Conservation (phyloP, 2,888 invertebrate species). For the Eilema depressum region DNA sequence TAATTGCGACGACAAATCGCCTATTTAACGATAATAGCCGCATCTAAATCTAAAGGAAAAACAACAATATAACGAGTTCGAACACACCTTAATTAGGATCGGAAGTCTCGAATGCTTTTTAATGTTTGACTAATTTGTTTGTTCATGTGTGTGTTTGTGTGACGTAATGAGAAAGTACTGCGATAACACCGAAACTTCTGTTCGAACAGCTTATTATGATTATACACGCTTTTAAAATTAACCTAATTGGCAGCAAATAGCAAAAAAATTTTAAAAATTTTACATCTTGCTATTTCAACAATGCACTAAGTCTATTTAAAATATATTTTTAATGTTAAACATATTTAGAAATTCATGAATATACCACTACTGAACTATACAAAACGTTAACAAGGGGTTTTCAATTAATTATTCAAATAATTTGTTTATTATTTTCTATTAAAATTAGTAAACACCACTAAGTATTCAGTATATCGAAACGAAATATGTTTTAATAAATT, state of each 20-base stretch:
- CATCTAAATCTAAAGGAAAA: conserved; percentile 71
- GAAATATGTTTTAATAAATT: too few relatives aligned
- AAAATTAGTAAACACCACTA: too few relatives aligned
- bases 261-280: conserved; percentile 37
- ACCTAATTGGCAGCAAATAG: conserved; percentile 54
- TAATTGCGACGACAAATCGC: conserved; percentile 75
- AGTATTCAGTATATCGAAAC: too few relatives aligned
- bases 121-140: conserved; percentile 81
- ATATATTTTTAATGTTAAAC: neutral
- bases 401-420: neutral
- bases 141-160: conserved; percentile 51
- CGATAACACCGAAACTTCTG: conserved; percentile 47
- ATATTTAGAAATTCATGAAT: neutral
- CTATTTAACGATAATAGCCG: conserved; percentile 75
- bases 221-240: conserved; percentile 52
- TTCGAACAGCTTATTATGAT: conserved; percentile 46
- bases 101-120: conserved; percentile 76
- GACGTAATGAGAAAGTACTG: conserved; percentile 47
- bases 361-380: too few relatives aligned
- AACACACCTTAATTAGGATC: conserved; percentile 78
- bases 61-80: conserved; percentile 62
- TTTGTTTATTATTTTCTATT: too few relatives aligned
- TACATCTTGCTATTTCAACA: conserved; percentile 4
- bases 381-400: too few relatives aligned
- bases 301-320: neutral